Evolutionary conservation across 2,888 invertebrate genomes (phyloP), one percentile per base, ranked within the genome.

Genomic region (Agriopis aurantiaria): DNA sequence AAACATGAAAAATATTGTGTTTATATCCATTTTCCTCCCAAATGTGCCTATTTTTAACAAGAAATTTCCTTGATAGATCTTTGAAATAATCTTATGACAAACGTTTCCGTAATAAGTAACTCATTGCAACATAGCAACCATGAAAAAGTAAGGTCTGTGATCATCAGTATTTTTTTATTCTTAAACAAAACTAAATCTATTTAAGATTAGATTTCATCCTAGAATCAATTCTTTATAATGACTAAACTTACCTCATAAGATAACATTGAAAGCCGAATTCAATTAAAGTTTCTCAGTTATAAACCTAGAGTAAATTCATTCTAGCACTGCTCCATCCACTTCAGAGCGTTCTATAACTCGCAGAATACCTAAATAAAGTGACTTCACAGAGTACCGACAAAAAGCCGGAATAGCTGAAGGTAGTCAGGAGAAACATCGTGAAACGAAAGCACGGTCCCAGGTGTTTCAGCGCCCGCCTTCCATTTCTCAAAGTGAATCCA

Each of bases 401-500:
- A 85, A 86, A 83, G 81, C 81, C 78, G 80, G 77, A 80, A 80
- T 33, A 33, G 33, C 60, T 76, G 69, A 80, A 71, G 63, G 72
- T 73, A 75, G 79, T 82, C 82, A 81, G 81, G 81, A 81, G 80
- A 81, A 78, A 71, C 63, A 67, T 51, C 57, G 74, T 75, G 77
- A 57, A 57, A 74, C 75, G 81, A 76, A 75, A 78, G 70, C 70
- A 46, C 68, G 83, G 87, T 73, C 89, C 81, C 92, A 92, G 93
- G 92, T 92, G 93, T 84, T 84, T 78, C 75, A 77, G 76, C 85
- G 82, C 85, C 85, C 85, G 80, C 85, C 87, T 90, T 85, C 89
- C 88, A 93, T 93, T 92, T 92, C 93, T 93, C 93, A 93, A 91
- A 93, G 91, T 90, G 91, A 88, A 91, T 90, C 88, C 89, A 87